phyloP scores from a whole-genome alignment of 2,888 invertebrate species.

The Tuberolachnus salignus region DNA sequence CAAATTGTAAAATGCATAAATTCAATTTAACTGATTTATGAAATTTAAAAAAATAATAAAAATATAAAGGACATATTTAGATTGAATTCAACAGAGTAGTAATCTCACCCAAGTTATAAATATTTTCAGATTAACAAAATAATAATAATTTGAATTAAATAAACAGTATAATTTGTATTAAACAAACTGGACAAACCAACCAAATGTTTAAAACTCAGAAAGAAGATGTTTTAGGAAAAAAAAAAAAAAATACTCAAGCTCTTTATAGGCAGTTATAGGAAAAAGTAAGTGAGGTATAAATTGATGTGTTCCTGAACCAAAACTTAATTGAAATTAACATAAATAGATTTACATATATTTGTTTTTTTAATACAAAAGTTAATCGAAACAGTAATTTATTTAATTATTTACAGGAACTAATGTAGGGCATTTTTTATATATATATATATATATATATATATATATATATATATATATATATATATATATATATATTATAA shows the following conservation, averaged over 20 bases:
- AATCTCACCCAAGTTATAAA: slow-evolving; percentile 45
- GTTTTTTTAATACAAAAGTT: slow-evolving; percentile 40
- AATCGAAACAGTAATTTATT: slow-evolving; percentile 35
- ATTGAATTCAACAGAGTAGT: slow-evolving; percentile 26
- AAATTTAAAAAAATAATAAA: slow-evolving; percentile 30
- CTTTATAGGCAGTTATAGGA: slow-evolving; percentile 46
- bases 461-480: slow-evolving; percentile 23
- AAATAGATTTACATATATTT: slow-evolving; percentile 37
- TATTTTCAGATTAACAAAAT: slow-evolving; percentile 25
- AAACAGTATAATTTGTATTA: slow-evolving; percentile 37
- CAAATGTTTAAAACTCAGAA: slow-evolving; percentile 34
- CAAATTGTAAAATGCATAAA: slow-evolving; percentile 18
- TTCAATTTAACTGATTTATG: slow-evolving; percentile 16
- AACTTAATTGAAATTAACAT: slow-evolving; percentile 50
- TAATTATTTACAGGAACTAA: slow-evolving; percentile 54
- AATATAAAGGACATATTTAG: slow-evolving; percentile 18
- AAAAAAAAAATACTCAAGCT: slow-evolving; percentile 42
- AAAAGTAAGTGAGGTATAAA: slow-evolving; percentile 53
- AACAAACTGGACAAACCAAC: slow-evolving; percentile 23
- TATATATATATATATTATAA: slow-evolving; percentile 24
- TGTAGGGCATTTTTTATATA: slow-evolving; percentile 29
- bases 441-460: slow-evolving; percentile 21
- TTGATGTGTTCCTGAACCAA: slow-evolving; percentile 49
- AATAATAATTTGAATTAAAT: slow-evolving; percentile 34
- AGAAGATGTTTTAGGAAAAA: slow-evolving; percentile 1